phyloP scores from a whole-genome alignment of 2,797 vertebrate species.

The Takifugu ocellatus region DNA sequence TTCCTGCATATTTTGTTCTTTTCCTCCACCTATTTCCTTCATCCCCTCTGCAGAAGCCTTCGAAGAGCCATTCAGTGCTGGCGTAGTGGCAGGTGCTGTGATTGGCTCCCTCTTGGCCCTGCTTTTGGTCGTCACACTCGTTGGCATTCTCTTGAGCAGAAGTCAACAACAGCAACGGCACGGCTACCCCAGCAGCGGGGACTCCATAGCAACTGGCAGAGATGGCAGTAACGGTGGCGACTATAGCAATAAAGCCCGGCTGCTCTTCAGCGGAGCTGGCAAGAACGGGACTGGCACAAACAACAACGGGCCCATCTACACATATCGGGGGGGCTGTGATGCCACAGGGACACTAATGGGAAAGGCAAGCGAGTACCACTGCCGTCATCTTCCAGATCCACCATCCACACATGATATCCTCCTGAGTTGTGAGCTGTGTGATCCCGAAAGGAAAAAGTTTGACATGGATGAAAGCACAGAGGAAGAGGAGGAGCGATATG shows the following conservation, averaged over 20 bases:
- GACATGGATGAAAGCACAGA: conserved; percentile 76
- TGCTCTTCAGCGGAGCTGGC: conserved; percentile 64
- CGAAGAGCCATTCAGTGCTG: conserved; percentile 71
- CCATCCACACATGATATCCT: conserved; percentile 69
- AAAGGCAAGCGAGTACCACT: conserved; percentile 64
- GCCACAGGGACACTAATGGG: conserved; percentile 72
- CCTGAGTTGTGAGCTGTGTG: conserved; percentile 64
- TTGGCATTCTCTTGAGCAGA: conserved; percentile 75
- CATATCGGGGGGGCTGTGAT: conserved; percentile 75
- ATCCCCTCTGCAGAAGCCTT: conserved; percentile 74
- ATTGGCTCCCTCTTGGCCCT: conserved; percentile 83
- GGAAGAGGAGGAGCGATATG: conserved; percentile 71
- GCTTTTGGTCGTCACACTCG: conserved; percentile 76
- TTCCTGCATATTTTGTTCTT: conserved; percentile 57
- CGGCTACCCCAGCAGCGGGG: conserved; percentile 63
- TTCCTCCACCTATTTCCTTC: conserved; percentile 54
- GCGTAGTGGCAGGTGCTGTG: conserved; percentile 81
- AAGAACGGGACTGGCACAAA: conserved; percentile 65
- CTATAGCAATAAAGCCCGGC: conserved; percentile 79
- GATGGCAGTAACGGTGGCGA: conserved; percentile 58
- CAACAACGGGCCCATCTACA: conserved; percentile 76
- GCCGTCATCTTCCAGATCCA: conserved; percentile 45
- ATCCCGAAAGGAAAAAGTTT: conserved; percentile 74
- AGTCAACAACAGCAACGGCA: conserved; percentile 68
- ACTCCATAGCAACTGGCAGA: conserved; percentile 48